Evolutionary conservation across 2,888 invertebrate species (phyloP), one percentile per base, ranked within the genome.

Genomic region (Elegia similella): DNA sequence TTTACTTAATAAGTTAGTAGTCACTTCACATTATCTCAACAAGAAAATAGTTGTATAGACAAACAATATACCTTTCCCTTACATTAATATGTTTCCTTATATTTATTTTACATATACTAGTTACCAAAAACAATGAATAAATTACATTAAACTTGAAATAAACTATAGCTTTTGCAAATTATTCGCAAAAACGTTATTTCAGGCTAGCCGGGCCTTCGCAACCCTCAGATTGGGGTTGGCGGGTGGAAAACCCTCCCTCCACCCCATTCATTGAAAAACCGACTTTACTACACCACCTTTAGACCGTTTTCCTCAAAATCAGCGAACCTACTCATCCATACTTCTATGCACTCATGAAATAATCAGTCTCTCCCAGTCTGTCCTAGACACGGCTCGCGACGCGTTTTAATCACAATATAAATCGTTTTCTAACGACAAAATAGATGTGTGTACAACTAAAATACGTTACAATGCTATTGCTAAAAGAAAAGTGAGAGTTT

Each of bases 271-370:
- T 6, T 42, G 60, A n/a, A 79, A 72, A 64, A 59, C 59, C 17
- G 59, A 67, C 76, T 57, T 57, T 68, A 34, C 0, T 0, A 0
- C 0, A 0, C 2, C 1, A 0, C 0, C 0, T 8, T 58, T 72
- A 64, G 65, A 61, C 32, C 6, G 68, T 52, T 69, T 67, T 76
- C 52, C 53, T 7, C 46, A 67, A 58, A 30, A 42, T 7, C 0
- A 2, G 17, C 16, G 50, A 53, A 75, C 76, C 78, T 75, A 73
- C 76, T 76, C 78, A 80, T 83, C 76, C 77, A 84, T 74, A 81
- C 80, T 83, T 73, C 74, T 78, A 73, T 75, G 72, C 74, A 73
- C 77, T 72, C 72, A 82, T 86, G 80, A 86, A 89, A 88, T 88
- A 88, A 88, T 88, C 89, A 89, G 89, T 88, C 85, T 76, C 70